phyloP scores from a whole-genome alignment of 2,888 invertebrate genomes.

The Caenorhabditis panamensis region DNA sequence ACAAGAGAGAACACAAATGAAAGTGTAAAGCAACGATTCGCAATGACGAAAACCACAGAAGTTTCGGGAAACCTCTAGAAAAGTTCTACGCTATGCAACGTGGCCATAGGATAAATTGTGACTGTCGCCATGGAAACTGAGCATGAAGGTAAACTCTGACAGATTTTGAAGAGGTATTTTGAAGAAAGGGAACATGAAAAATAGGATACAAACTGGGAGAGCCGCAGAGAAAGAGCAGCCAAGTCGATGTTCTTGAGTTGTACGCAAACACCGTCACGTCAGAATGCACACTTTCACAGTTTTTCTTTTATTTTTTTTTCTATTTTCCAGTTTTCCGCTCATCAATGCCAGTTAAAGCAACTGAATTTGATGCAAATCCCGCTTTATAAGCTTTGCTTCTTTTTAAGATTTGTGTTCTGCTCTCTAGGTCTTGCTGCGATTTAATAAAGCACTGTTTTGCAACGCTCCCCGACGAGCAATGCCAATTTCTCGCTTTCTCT shows the following conservation, averaged over 20 bases:
- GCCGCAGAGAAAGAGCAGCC: slow-evolving; percentile 8
- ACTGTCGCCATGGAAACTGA: slow-evolving; percentile 16
- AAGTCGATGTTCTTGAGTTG: slow-evolving; percentile 7
- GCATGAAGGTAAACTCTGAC: not conserved
- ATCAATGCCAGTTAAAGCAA: too few relatives aligned
- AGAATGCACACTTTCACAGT: slow-evolving; percentile 28
- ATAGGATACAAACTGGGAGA: not conserved
- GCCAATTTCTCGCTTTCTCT: slow-evolving; percentile 3
- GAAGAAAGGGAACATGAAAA: too few relatives aligned
- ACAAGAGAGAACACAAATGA: not conserved
- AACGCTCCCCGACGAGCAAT: too few relatives aligned
- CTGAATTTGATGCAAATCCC: too few relatives aligned
- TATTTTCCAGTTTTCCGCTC: too few relatives aligned
- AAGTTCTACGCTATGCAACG: not conserved
- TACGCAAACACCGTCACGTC: too few relatives aligned
- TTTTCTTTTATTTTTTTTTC: not conserved
- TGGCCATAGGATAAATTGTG: not conserved
- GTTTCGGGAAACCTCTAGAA: not conserved
- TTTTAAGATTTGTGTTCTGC: too few relatives aligned
- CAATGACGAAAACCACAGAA: not conserved
- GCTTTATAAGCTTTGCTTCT: too few relatives aligned
- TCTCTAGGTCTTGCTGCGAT: too few relatives aligned
- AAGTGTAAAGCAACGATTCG: too few relatives aligned
- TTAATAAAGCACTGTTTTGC: too few relatives aligned
- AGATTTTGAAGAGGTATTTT: not conserved